Evolutionary conservation across 1,140 invertebrate genomes (phyloP).

Genomic region (Drosophila truncata): DNA sequence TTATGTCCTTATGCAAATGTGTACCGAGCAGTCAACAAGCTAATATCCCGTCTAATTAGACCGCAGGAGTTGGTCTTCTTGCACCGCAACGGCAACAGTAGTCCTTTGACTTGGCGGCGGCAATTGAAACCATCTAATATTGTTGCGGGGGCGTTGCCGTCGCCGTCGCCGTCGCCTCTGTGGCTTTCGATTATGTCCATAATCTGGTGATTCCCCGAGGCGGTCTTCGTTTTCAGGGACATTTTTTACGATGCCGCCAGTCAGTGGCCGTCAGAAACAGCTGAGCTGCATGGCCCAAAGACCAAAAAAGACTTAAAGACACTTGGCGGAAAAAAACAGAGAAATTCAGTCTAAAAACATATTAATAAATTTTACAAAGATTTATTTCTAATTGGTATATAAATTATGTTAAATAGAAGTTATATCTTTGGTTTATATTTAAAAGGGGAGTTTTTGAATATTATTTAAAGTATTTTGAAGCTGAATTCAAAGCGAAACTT

Average conservation of each 20-base stretch:
- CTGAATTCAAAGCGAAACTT: background rate
- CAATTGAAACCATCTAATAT: background rate
- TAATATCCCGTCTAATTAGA: conserved; percentile 9
- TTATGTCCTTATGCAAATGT: conserved; percentile 4
- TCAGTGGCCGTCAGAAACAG: conserved; percentile 1
- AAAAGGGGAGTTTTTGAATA: background rate
- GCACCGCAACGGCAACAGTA: background rate
- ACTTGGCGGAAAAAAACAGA: background rate
- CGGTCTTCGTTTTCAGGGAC: background rate
- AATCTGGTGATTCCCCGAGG: conserved; percentile 1
- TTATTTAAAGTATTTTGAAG: background rate
- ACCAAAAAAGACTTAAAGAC: background rate
- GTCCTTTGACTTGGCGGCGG: background rate
- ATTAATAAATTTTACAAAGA: background rate
- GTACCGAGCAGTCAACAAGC: conserved; percentile 8
- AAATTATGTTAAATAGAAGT: background rate
- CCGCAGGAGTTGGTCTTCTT: conserved; percentile 1
- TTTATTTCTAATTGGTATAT: background rate
- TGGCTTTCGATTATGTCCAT: conserved; percentile 13
- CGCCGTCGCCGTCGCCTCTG: too few relatives aligned
- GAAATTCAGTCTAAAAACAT: background rate
- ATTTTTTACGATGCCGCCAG: conserved; percentile 9
- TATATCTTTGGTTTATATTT: background rate
- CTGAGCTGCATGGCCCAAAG: background rate
- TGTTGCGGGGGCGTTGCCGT: background rate